phyloP scores from a whole-genome alignment of 2,113 vertebrate species.

The Erinaceus europaeus region DNA sequence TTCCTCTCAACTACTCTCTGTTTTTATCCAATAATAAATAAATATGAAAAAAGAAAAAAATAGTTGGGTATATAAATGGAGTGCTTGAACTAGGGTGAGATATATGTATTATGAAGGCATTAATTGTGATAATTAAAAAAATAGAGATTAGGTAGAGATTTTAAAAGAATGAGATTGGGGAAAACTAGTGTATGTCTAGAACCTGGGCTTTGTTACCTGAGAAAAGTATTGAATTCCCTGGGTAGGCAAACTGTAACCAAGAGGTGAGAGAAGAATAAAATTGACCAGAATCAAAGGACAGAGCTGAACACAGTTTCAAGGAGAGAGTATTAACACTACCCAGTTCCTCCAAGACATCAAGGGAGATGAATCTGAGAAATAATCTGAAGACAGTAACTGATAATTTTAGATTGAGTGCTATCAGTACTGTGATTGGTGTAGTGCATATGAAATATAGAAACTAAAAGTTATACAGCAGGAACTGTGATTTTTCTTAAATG shows the following conservation, averaged over 20 bases:
- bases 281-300: not conserved
- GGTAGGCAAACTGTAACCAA: not conserved
- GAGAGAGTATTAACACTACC: not conserved
- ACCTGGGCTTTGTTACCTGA: not conserved
- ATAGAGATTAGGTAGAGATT: not conserved
- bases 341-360: not conserved
- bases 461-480: not conserved
- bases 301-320: not conserved
- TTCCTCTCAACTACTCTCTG: no score
- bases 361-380: not conserved
- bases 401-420: constrained; percentile 6
- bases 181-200: not conserved
- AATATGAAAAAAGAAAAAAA: no score
- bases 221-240: not conserved
- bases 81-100: not conserved
- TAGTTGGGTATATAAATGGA: no score
- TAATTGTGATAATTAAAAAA: not conserved
- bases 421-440: not conserved
- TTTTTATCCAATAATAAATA: no score
- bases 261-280: not conserved
- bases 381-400: not conserved
- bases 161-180: not conserved
- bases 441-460: not conserved
- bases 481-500: not conserved
- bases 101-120: not conserved